phyloP scores from a whole-genome alignment of 2,888 invertebrate species.

The Leptopilina drosophilae region DNA sequence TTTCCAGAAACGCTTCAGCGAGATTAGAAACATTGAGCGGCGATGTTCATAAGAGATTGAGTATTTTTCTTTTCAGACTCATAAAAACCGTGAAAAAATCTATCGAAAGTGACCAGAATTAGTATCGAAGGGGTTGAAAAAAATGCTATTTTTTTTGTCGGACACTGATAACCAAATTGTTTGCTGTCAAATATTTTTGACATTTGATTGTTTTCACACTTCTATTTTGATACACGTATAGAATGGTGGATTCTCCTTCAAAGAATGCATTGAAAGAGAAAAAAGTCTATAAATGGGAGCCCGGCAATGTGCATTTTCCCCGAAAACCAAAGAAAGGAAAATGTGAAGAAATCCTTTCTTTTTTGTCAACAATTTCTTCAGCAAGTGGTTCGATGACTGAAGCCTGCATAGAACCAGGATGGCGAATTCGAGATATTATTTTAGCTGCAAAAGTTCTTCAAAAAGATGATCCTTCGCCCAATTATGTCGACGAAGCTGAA shows the following conservation, averaged over 20 bases:
- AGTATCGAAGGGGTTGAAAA: too few relatives aligned
- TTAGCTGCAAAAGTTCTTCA: slow-evolving; percentile 67
- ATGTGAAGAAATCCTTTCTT: slow-evolving; percentile 50
- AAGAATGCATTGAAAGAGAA: slow-evolving; percentile 2
- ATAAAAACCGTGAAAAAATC: too few relatives aligned
- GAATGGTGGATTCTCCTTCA: slow-evolving; percentile 38
- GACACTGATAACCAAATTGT: too few relatives aligned
- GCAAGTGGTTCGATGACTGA: slow-evolving; percentile 67
- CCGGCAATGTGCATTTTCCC: slow-evolving; percentile 52
- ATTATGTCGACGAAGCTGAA: slow-evolving; percentile 82
- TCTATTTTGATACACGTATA: not conserved
- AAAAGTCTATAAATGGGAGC: slow-evolving; percentile 66
- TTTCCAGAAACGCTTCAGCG: too few relatives aligned
- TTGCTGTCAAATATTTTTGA: not conserved
- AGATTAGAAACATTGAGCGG: too few relatives aligned
- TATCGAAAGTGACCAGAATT: too few relatives aligned
- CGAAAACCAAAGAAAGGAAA: slow-evolving; percentile 53
- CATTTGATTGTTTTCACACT: not conserved
- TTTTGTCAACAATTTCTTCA: slow-evolving; percentile 52
- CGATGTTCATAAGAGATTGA: too few relatives aligned
- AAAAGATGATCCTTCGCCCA: slow-evolving; percentile 49
- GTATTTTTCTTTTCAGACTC: too few relatives aligned
- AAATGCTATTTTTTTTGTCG: too few relatives aligned
- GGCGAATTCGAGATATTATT: slow-evolving; percentile 69
- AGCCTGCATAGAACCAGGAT: slow-evolving; percentile 65